A percentile compares a stretch with the other conserved stretches of the same genome.
Evolutionary conservation across 1,140 invertebrate genomes (phyloP).

Genomic region (Atta colombica): DNA sequence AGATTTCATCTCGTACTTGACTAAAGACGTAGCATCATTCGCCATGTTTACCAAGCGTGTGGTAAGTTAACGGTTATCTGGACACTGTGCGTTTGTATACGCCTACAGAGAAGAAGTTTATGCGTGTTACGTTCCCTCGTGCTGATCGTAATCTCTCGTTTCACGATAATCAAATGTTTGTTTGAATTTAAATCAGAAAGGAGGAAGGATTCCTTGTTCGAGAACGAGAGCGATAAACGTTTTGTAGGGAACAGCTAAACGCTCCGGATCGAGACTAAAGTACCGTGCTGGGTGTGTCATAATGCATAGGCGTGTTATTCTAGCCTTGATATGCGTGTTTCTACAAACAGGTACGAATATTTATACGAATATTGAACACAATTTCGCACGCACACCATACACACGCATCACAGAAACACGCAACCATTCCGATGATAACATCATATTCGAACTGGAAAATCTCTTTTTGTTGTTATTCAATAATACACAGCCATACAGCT

Average conservation of each 20-base stretch:
- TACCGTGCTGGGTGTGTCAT: conserved; percentile 74
- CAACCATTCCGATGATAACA: neutral
- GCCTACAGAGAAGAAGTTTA: neutral
- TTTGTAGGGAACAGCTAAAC: conserved; percentile 34
- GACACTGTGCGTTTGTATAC: conserved; percentile 4
- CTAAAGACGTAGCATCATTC: conserved; percentile 65
- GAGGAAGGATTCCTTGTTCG: conserved; percentile 15
- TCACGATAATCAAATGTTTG: conserved; percentile 36
- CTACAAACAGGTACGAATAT: conserved; percentile 73
- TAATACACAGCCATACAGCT: neutral
- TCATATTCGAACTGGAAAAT: conserved; percentile 1
- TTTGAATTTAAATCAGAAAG: neutral
- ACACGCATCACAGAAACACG: neutral
- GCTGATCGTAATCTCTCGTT: neutral
- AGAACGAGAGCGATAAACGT: neutral
- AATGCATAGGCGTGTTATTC: conserved; percentile 67
- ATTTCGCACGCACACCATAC: neutral
- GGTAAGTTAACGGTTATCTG: conserved; percentile 69
- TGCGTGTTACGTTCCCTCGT: neutral
- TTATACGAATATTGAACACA: neutral
- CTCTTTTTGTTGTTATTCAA: neutral
- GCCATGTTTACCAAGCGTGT: conserved; percentile 70
- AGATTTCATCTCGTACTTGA: conserved; percentile 34
- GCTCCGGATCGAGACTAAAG: conserved; percentile 31
- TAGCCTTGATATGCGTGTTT: conserved; percentile 62